Evolutionary conservation across 2,888 invertebrate species (phyloP), one percentile per base, ranked within the genome.

Genomic region (Andrena minutula): DNA sequence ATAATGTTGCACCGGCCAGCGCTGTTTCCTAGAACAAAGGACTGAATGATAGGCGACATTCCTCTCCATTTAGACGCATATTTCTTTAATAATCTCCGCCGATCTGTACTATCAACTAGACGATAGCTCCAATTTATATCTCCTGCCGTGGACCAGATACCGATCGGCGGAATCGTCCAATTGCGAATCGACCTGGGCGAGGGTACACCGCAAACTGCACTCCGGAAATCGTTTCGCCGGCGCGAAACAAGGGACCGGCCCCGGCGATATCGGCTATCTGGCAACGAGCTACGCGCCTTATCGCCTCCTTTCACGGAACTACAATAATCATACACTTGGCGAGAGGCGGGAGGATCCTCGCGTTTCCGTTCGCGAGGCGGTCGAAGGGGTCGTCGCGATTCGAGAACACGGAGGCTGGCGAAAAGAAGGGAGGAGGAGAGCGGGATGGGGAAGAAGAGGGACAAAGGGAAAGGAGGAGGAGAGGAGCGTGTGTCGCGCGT

Each of bases 401-500:
- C 5, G 47, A 47, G 35, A 30, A 47, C 30, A 60, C 49, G 47
- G 32, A 60, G 41, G 23, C 20, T 0, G 26, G 5, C 23, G 30
- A 32, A 4, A 2, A 0, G n/a, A 63, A 26, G 7, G 70, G 41
- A 35, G 49, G 58, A 60, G 41, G 41, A 0, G 68, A 63, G 32
- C 26, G 28, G 30, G 10, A 73, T 10, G 51, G 41, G 41, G 47
- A 30, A 58, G 28, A 20, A 41, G 41, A 51, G 53, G 47, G 30
- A 49, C 58, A 20, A 35, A 66, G 28, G n/a, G 41, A 23, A 12
- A 58, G 66, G 63, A 16, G 53, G 74, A 71, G 73, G 82, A 75
- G 74, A 66, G 71, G 72, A 70, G 58, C 72, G 80, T 75, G 63
- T 53, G 75, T 81, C 86, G 83, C 79, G 71, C 53, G 78, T 74